Percentiles rank a stretch among this genome's conserved stretches.
phyloP scores from a whole-genome alignment of 2,797 vertebrate genomes.

The Prionace glauca region DNA sequence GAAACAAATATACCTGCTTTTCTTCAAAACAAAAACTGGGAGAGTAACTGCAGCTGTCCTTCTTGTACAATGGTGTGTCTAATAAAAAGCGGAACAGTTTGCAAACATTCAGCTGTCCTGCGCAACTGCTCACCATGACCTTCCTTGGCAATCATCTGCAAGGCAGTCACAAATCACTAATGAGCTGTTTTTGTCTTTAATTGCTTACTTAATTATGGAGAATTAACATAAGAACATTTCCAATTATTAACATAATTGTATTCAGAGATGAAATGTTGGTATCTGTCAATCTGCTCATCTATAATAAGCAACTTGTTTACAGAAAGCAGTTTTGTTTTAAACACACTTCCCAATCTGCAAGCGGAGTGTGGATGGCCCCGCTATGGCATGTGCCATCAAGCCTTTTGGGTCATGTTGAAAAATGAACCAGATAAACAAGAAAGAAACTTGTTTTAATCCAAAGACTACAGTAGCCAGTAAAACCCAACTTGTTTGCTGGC shows the following conservation, averaged over 20 bases:
- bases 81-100: conserved; percentile 33
- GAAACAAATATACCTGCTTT: conserved; percentile 15
- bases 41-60: conserved; percentile 30
- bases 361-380: neutral
- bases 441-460: conserved; percentile 18
- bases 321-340: conserved; percentile 57
- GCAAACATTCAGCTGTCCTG: conserved; percentile 44
- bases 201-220: conserved; percentile 71
- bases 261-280: conserved; percentile 70
- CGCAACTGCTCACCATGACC: conserved; percentile 57
- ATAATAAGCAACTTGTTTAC: conserved; percentile 60
- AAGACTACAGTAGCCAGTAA: conserved; percentile 20
- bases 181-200: conserved; percentile 72
- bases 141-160: conserved; percentile 58
- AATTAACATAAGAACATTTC: conserved; percentile 66
- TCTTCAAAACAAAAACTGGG: neutral
- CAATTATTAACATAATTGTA: conserved; percentile 67
- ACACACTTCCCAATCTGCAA: conserved; percentile 53
- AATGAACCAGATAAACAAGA: conserved; percentile 26
- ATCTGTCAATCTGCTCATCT: conserved; percentile 57
- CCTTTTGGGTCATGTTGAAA: conserved; percentile 16
- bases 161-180: conserved; percentile 65
- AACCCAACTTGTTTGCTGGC: neutral
- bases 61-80: conserved; percentile 26
- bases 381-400: conserved; percentile 18